Evolutionary conservation across 2,797 vertebrate species (phyloP), one percentile per base, ranked within the genome.

Genomic region (Vespertilio murinus): DNA sequence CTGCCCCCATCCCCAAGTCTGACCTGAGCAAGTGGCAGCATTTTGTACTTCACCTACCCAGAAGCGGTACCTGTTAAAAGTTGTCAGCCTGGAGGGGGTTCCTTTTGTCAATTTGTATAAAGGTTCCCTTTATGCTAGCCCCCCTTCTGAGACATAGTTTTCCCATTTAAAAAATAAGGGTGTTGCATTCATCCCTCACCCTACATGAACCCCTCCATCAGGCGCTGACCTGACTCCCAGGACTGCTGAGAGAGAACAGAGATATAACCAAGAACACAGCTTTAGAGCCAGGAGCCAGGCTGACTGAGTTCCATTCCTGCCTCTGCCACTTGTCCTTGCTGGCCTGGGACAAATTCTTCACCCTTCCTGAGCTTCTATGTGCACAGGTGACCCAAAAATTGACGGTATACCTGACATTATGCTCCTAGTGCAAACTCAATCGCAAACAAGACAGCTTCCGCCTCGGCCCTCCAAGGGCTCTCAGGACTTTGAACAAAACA

Each of bases 401-500:
- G 33, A 14, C 73, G 64, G 4, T 85, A 14, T 88, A 14, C 11
- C 38, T 77, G 59, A 40, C 70, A 42, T 52, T 71, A 25, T 13
- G 2, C 40, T 10, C 28, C 30, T 35, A 49, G 25, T 49, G 25
- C 85, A 65, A 33, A 38, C 25, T 80, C 30, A 16, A 5, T n/a
- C 14, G 30, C 45, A 64, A 54, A 25, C 67, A 30, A 75, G 75
- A 54, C 1, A 42, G 30, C 59, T 80, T 64, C 82, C 11, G 9
- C 56, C 8, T 45, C 38, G 69, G 70, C 54, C 40, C 25, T 82
- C 23, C 64, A 28, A 11, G 22, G 13, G 47, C 69, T 94, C 67
- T 90, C 10, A 91, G n/a, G 12, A 79, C 25, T 73, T 79, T 92
- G 80, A 93, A 33, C 45, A 93, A 92, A 67, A 67, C 38, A 73